Percentiles rank a stretch among this genome's conserved stretches.
These are phyloP conservation scores for Chymomyza amoena DNA, from an alignment of 2,888 invertebrate genomes.

Conservation along the genomic window DNA sequence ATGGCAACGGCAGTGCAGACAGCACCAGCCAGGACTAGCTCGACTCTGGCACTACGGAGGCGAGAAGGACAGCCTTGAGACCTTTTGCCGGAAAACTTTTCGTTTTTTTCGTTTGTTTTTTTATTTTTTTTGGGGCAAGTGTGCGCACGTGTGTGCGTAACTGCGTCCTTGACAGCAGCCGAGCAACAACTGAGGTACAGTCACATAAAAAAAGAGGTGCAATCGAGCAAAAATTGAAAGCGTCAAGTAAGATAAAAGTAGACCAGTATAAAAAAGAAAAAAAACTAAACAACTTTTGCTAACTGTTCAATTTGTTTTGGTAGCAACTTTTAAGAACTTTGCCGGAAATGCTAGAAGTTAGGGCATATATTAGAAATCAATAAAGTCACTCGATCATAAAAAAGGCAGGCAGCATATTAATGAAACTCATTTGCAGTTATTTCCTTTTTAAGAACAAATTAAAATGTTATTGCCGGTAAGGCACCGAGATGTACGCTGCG, in stretches of 20 bases:
- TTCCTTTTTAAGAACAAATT: neutral
- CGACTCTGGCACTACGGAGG: neutral
- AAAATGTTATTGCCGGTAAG: neutral
- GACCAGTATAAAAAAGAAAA: slow-evolving; percentile 21
- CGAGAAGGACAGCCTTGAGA: slow-evolving; percentile 15
- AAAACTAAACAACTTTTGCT: slow-evolving; percentile 28
- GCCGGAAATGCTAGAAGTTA: neutral
- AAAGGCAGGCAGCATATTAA: slow-evolving; percentile 9
- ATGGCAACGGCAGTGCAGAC: slow-evolving; percentile 29
- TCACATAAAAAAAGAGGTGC: slow-evolving; percentile 29
- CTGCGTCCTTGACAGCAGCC: slow-evolving; percentile 35
- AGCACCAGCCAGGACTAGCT: slow-evolving; percentile 10
- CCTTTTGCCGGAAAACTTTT: slow-evolving; percentile 50
- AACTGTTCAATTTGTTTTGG: slow-evolving; percentile 3
- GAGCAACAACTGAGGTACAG: slow-evolving; percentile 52
- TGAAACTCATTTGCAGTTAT: neutral
- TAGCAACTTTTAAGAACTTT: neutral
- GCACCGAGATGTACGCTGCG: neutral
- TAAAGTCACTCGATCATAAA: slow-evolving; percentile 3
- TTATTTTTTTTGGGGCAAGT: slow-evolving; percentile 22
- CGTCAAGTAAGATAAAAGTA: slow-evolving; percentile 23
- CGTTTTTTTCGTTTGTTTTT: slow-evolving; percentile 19
- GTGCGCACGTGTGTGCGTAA: slow-evolving; percentile 12
- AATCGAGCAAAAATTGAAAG: slow-evolving; percentile 33
- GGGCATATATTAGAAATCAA: slow-evolving; percentile 26